Evolutionary conservation across 2,797 vertebrate genomes (phyloP).

Genomic region (Propithecus perrieri): DNA sequence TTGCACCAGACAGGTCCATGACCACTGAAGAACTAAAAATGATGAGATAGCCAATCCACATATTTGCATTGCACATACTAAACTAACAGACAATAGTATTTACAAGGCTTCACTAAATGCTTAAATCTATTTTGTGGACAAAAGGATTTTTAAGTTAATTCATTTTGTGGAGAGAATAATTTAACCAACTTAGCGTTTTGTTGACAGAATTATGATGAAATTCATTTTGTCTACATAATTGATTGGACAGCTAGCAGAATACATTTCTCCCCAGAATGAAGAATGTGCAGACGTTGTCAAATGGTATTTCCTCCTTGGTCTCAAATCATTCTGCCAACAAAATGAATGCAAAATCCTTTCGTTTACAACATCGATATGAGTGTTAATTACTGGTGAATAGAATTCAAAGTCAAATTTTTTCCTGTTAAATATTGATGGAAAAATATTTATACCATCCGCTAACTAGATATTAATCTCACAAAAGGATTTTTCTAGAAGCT

Average conservation of each 20-base stretch:
- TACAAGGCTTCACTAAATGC: conserved; percentile 82
- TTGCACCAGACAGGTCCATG: not conserved
- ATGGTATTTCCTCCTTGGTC: conserved; percentile 60
- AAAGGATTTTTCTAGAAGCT: not conserved
- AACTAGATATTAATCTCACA: conserved; percentile 25
- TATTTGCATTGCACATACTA: conserved; percentile 74
- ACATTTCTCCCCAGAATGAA: conserved; percentile 73
- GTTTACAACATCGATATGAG: conserved; percentile 70
- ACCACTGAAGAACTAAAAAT: conserved; percentile 45
- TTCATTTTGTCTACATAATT: conserved; percentile 84
- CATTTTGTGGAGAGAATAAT: conserved; percentile 83
- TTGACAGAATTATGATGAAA: conserved; percentile 86
- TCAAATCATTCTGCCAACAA: conserved; percentile 80
- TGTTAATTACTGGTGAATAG: conserved; percentile 79
- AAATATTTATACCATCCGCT: conserved; percentile 44
- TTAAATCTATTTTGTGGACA: conserved; percentile 82
- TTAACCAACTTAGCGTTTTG: conserved; percentile 86
- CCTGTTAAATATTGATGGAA: conserved; percentile 79
- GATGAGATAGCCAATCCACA: conserved; percentile 62
- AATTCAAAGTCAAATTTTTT: conserved; percentile 70
- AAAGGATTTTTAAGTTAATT: conserved; percentile 86
- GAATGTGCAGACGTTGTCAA: conserved; percentile 79
- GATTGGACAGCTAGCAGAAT: conserved; percentile 80
- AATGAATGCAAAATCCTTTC: conserved; percentile 79
- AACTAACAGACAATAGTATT: conserved; percentile 79